Conservation (phyloP, 2,888 invertebrate species). For the Elmis aenea region DNA sequence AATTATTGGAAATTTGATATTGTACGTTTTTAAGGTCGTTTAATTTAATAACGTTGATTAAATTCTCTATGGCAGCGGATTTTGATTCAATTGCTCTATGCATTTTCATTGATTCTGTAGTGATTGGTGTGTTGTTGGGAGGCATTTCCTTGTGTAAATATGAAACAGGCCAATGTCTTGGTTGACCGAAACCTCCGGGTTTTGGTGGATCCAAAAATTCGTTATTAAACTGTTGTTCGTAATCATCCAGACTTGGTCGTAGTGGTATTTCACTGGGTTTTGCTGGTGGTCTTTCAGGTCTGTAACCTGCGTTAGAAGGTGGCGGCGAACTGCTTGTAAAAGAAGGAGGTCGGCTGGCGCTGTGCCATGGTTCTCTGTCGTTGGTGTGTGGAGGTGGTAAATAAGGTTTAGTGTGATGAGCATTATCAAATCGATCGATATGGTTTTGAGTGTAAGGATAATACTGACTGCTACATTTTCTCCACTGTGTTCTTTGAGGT, state of each 20-base stretch:
- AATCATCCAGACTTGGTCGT: conserved; percentile 42
- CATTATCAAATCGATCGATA: conserved; percentile 25
- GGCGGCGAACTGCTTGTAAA: conserved; percentile 7
- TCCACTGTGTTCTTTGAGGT: conserved; percentile 71
- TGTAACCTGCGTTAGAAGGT: conserved; percentile 30
- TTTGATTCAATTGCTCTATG: conserved; percentile 20
- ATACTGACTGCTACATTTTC: conserved; percentile 80
- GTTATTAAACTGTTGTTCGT: conserved; percentile 41
- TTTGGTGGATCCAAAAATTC: conserved; percentile 48
- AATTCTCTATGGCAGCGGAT: conserved; percentile 40
- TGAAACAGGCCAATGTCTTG: conserved; percentile 69
- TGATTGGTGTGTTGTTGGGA: conserved; percentile 53
- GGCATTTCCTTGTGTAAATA: conserved; percentile 77
- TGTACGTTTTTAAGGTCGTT: conserved; percentile 41
- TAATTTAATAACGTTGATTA: conserved; percentile 41
- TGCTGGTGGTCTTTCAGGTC: conserved; percentile 37
- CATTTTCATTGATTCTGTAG: conserved; percentile 23
- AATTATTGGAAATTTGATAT: conserved; percentile 39
- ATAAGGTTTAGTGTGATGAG: conserved; percentile 9
- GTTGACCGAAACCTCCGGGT: conserved; percentile 49
- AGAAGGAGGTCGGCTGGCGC: not conserved
- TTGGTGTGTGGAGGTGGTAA: conserved; percentile 9
- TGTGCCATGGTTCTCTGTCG: conserved; percentile 1
- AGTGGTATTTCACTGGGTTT: conserved; percentile 45
- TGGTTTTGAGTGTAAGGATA: conserved; percentile 55